These are phyloP conservation scores for Thermophis baileyi DNA, from an alignment of 2,113 vertebrate species.

Conservation along the genomic window DNA sequence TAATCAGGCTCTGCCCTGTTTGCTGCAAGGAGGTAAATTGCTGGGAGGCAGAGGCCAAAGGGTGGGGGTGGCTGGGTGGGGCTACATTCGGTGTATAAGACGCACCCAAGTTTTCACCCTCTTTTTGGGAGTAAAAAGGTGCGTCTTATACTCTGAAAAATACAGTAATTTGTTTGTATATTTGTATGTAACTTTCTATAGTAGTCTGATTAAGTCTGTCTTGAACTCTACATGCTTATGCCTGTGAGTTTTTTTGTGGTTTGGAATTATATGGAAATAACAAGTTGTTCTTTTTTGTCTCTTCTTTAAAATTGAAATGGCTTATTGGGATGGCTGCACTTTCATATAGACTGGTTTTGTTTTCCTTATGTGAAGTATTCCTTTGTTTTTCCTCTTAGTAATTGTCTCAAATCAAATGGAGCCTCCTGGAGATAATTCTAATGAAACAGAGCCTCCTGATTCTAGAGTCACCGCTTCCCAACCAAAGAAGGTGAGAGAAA, in stretches of 20 bases:
- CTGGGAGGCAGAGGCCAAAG: too few species aligned
- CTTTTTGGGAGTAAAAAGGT: too few species aligned
- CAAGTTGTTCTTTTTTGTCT: neutral
- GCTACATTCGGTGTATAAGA: too few species aligned
- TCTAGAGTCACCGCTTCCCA: constrained; percentile 11
- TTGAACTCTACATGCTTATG: neutral
- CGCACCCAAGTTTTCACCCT: too few species aligned
- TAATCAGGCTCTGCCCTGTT: too few species aligned
- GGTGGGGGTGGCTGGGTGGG: too few species aligned
- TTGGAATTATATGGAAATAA: neutral
- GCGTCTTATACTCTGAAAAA: too few species aligned
- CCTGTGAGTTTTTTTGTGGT: neutral
- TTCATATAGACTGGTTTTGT: too few species aligned
- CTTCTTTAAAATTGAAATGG: neutral
- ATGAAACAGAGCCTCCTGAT: constrained; percentile 39
- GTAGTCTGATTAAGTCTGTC: neutral
- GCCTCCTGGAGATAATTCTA: constrained; percentile 17
- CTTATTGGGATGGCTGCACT: neutral
- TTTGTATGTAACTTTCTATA: neutral
- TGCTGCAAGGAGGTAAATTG: too few species aligned
- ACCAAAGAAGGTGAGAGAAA: constrained; percentile 56
- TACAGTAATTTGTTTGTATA: neutral
- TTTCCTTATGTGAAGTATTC: neutral
- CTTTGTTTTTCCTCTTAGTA: constrained; percentile 17
- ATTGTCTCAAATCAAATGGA: constrained; percentile 47